Evolutionary conservation across 2,888 invertebrate genomes (phyloP).

Genomic region (Cerceris rybyensis): DNA sequence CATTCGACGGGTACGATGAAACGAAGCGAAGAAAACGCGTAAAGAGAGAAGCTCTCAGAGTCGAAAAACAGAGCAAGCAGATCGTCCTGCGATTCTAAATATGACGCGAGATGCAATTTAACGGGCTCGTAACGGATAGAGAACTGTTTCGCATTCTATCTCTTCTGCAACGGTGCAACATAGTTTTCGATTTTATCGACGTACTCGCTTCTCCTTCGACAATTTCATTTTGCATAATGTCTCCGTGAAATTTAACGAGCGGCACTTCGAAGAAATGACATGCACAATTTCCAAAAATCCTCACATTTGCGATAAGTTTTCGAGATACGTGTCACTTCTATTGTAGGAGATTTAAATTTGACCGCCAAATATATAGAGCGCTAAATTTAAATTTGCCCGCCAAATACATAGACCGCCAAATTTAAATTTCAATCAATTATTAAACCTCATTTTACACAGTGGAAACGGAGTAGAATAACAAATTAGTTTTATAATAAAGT

Average conservation of each 20-base stretch:
- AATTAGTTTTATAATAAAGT: no score
- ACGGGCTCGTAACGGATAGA: slow-evolving; percentile 16
- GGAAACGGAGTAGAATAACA: no score
- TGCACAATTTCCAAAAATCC: neutral
- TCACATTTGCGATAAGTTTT: no score
- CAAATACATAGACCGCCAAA: no score
- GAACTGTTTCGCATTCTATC: slow-evolving; percentile 3
- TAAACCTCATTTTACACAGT: no score
- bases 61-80: slow-evolving; percentile 38
- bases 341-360: no score
- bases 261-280: neutral
- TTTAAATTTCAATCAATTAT: no score
- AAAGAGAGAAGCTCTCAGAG: slow-evolving; percentile 10
- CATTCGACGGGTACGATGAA: neutral
- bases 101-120: slow-evolving; percentile 30
- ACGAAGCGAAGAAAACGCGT: slow-evolving; percentile 4
- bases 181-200: slow-evolving; percentile 2
- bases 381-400: no score
- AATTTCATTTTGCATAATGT: neutral
- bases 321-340: no score
- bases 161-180: slow-evolving; percentile 5
- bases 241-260: neutral
- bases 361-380: no score
- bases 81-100: slow-evolving; percentile 38
- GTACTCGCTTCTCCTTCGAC: slow-evolving; percentile 1